Conservation (phyloP, 2,888 invertebrate genomes). For the Liodrosophila aerea region DNA sequence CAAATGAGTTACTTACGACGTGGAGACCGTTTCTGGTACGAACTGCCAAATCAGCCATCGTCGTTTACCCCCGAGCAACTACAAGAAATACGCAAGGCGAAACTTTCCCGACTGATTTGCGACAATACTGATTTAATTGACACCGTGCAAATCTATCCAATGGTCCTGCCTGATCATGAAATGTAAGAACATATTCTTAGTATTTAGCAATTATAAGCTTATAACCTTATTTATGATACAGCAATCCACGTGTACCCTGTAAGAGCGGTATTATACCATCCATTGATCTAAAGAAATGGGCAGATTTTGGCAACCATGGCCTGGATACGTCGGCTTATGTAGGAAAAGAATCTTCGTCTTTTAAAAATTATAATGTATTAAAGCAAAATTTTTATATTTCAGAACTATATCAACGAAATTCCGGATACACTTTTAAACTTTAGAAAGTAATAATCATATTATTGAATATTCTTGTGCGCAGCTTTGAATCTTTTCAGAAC, state of each 20-base stretch:
- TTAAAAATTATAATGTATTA: neutral
- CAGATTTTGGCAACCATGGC: constrained; percentile 86
- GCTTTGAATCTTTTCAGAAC: constrained; percentile 11
- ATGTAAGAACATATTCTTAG: constrained; percentile 91
- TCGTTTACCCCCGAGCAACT: constrained; percentile 94
- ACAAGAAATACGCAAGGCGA: constrained; percentile 90
- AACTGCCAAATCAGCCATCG: constrained; percentile 94
- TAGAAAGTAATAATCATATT: constrained; percentile 75
- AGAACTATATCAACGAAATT: constrained; percentile 83
- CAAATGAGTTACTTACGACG: constrained; percentile 94
- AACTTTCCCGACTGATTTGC: constrained; percentile 92
- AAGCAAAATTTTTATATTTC: constrained; percentile 50
- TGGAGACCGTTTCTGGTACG: constrained; percentile 97
- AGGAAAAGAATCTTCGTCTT: constrained; percentile 78
- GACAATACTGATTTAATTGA: constrained; percentile 96
- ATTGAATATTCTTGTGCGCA: constrained; percentile 8
- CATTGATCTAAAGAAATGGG: constrained; percentile 95
- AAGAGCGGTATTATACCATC: constrained; percentile 93
- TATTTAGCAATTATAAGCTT: constrained; percentile 51
- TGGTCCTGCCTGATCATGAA: constrained; percentile 96
- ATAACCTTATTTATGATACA: constrained; percentile 80
- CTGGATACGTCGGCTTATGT: constrained; percentile 85
- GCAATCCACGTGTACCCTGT: constrained; percentile 96
- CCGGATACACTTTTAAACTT: constrained; percentile 82
- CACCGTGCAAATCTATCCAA: constrained; percentile 94